phyloP scores from a whole-genome alignment of 2,888 invertebrate genomes.

The Ischnus inquisitorius region DNA sequence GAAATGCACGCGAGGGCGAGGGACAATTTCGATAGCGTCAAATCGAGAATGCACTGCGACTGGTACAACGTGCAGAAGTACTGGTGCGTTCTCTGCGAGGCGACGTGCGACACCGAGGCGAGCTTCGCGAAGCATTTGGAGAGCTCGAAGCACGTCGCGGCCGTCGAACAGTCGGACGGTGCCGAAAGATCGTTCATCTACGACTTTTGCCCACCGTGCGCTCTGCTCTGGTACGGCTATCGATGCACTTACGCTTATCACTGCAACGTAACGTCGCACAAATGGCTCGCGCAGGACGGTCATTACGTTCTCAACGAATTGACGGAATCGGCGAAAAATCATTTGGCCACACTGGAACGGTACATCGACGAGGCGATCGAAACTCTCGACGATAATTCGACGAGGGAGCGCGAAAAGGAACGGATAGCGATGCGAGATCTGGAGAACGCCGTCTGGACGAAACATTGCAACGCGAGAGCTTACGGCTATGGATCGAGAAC shows the following conservation, averaged over 20 bases:
- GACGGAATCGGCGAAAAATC: slow-evolving; percentile 14
- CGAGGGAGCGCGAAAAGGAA: slow-evolving; percentile 61
- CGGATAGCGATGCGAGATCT: slow-evolving; percentile 70
- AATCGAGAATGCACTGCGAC: slow-evolving; percentile 16
- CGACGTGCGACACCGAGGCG: not conserved
- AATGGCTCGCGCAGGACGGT: not conserved
- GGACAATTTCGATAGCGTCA: slow-evolving; percentile 31
- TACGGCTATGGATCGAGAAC: slow-evolving; percentile 88
- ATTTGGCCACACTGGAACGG: slow-evolving; percentile 57
- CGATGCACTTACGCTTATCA: slow-evolving; percentile 43
- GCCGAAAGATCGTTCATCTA: slow-evolving; percentile 17
- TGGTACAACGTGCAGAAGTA: slow-evolving; percentile 59
- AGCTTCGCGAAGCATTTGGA: slow-evolving; percentile 53
- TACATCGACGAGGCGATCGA: slow-evolving; percentile 61
- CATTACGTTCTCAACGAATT: slow-evolving; percentile 11
- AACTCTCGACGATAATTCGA: slow-evolving; percentile 65
- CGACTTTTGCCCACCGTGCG: slow-evolving; percentile 62
- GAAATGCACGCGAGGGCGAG: not conserved
- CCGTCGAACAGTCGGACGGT: not conserved
- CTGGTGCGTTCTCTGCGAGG: slow-evolving; percentile 56
- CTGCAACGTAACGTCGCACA: slow-evolving; percentile 11
- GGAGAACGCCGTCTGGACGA: slow-evolving; percentile 65
- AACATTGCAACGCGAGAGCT: slow-evolving; percentile 80
- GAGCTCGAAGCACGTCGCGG: not conserved
- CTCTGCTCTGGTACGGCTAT: slow-evolving; percentile 62